Evolutionary conservation across 2,888 invertebrate genomes (phyloP).

Genomic region (Erebia ligea): DNA sequence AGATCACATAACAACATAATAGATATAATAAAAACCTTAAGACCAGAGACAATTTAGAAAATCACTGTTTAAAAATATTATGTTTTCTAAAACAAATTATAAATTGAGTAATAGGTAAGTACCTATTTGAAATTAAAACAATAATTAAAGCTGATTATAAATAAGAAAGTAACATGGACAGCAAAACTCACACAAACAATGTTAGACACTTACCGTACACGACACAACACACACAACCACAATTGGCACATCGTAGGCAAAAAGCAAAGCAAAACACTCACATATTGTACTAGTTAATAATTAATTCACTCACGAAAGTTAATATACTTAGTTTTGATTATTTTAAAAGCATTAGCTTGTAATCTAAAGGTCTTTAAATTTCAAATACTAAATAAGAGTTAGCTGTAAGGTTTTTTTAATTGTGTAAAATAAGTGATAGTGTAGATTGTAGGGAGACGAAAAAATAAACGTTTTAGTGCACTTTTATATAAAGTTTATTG

Average conservation of each 20-base stretch:
- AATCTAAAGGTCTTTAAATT: not conserved
- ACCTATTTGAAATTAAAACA: not conserved
- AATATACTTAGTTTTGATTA: not conserved
- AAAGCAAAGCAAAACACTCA: constrained; percentile 13
- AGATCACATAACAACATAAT: no score
- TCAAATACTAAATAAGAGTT: not conserved
- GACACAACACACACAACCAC: not conserved
- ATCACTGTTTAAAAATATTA: no score
- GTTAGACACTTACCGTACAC: constrained; percentile 2
- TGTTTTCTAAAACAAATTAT: not conserved
- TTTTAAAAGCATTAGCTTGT: not conserved
- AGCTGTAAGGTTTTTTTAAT: no score
- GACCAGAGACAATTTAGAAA: no score
- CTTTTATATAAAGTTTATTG: constrained; percentile 37
- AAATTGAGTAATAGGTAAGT: not conserved
- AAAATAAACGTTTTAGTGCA: constrained; percentile 31
- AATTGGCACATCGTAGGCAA: not conserved
- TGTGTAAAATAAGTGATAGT: not conserved
- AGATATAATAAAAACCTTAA: no score
- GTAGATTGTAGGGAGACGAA: constrained; percentile 14
- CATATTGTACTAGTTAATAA: not conserved
- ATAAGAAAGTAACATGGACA: not conserved
- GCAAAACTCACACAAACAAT: not conserved
- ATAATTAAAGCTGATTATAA: not conserved
- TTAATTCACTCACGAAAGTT: no score